Percentiles rank a stretch among this genome's conserved stretches.
Evolutionary conservation across 2,113 vertebrate genomes (phyloP).

Genomic region (Tachycineta bicolor): DNA sequence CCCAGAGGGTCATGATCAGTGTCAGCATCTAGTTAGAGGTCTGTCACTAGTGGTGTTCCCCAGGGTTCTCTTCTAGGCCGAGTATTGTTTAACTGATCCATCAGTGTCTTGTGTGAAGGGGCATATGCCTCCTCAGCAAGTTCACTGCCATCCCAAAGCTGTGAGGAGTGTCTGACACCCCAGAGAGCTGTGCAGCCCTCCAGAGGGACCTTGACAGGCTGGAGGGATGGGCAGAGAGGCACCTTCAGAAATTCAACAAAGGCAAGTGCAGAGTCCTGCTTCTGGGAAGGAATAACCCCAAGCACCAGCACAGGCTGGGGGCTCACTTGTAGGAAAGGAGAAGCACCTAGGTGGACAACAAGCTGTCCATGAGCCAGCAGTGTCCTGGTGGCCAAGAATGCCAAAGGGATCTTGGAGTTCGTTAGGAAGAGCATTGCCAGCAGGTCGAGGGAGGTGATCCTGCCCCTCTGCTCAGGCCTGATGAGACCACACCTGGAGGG

Average conservation of each 20-base stretch:
- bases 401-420: fast-evolving
- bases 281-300: background rate
- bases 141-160: background rate
- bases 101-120: background rate
- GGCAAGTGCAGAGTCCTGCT: background rate
- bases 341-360: background rate
- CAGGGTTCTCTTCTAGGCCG: too few species aligned
- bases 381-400: background rate
- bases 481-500: background rate
- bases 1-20: background rate
- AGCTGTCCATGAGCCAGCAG: background rate
- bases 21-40: background rate
- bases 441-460: background rate
- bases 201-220: background rate
- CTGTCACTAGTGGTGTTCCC: background rate
- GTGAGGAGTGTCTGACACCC: background rate
- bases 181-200: background rate
- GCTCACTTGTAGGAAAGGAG: background rate
- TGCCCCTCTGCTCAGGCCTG: too few species aligned
- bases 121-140: background rate
- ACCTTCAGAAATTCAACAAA: background rate
- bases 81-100: background rate
- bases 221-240: background rate
- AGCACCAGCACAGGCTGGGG: background rate
- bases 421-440: background rate